These are phyloP conservation scores for Lates japonicus DNA, from an alignment of 2,797 vertebrate genomes.

Conservation along the genomic window DNA sequence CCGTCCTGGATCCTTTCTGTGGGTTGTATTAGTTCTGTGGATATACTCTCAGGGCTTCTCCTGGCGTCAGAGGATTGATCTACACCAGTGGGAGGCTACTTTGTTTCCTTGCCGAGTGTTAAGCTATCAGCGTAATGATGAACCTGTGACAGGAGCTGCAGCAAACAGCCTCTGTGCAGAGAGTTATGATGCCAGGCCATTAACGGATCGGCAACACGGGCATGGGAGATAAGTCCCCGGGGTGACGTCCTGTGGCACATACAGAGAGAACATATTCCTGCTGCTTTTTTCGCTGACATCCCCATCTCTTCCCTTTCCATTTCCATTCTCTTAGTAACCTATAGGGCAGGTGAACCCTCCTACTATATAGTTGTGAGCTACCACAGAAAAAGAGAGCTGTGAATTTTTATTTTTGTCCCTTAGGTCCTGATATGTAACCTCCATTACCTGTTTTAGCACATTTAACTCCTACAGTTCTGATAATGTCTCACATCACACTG, in stretches of 20 bases:
- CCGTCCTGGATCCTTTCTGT: constrained; percentile 35
- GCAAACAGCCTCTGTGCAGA: constrained; percentile 68
- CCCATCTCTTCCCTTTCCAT: constrained; percentile 32
- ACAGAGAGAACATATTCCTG: constrained; percentile 51
- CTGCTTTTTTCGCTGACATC: constrained; percentile 43
- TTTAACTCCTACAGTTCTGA: constrained; percentile 9
- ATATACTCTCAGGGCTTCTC: constrained; percentile 59
- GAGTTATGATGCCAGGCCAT: constrained; percentile 79
- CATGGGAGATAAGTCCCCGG: constrained; percentile 75
- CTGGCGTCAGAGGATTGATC: constrained; percentile 72
- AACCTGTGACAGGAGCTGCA: constrained; percentile 79
- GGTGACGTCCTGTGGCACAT: constrained; percentile 68
- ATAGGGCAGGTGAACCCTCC: constrained; percentile 8
- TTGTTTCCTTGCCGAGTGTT: constrained; percentile 80
- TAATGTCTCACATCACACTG: constrained; percentile 15
- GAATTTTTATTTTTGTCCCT: constrained; percentile 9
- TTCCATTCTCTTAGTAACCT: constrained; percentile 35
- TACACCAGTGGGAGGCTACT: constrained; percentile 70
- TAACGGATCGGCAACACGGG: constrained; percentile 77
- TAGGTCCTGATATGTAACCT: constrained; percentile 17
- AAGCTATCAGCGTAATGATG: constrained; percentile 86
- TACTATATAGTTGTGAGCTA: constrained; percentile 19
- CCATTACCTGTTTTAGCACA: constrained; percentile 11
- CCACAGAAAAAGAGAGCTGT: constrained; percentile 6
- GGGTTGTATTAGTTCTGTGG: constrained; percentile 55